phyloP scores from a whole-genome alignment of 2,113 vertebrate genomes.

The Chaetodon trifascialis region DNA sequence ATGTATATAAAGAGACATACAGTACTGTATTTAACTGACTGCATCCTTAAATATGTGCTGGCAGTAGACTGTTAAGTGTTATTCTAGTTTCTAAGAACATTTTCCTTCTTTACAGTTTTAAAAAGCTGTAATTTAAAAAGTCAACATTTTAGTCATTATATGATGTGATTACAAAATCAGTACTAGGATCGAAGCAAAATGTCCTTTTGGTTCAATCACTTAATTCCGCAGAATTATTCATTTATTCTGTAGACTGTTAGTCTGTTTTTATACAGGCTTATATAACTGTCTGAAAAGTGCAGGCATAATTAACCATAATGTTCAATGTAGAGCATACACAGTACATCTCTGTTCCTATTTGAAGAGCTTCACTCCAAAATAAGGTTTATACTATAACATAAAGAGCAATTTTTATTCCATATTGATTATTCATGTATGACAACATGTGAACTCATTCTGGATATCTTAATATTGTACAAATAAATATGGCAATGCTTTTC shows the following conservation, averaged over 20 bases:
- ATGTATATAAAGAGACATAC: neutral
- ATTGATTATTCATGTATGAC: neutral
- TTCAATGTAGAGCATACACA: constrained; percentile 15
- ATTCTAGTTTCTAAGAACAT: neutral
- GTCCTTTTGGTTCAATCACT: constrained; percentile 26
- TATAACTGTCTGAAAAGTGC: constrained; percentile 50
- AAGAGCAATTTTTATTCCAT: neutral
- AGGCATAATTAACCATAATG: constrained; percentile 36
- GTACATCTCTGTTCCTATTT: constrained; percentile 2
- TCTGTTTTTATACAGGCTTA: constrained; percentile 44
- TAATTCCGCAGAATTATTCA: constrained; percentile 40
- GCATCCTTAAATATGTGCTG: neutral
- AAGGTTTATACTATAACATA: neutral
- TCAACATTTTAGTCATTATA: neutral
- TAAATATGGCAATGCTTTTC: neutral
- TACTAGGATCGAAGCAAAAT: constrained; percentile 10
- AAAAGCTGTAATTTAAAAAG: neutral
- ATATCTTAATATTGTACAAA: neutral
- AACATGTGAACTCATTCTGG: neutral
- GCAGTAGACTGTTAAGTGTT: neutral
- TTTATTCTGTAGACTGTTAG: constrained; percentile 34
- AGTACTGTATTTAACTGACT: neutral
- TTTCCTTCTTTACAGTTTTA: neutral
- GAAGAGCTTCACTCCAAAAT: constrained; percentile 13
- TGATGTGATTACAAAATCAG: constrained; percentile 17